Evolutionary conservation across 2,888 invertebrate genomes (phyloP).

Genomic region (Venusia cambrica): DNA sequence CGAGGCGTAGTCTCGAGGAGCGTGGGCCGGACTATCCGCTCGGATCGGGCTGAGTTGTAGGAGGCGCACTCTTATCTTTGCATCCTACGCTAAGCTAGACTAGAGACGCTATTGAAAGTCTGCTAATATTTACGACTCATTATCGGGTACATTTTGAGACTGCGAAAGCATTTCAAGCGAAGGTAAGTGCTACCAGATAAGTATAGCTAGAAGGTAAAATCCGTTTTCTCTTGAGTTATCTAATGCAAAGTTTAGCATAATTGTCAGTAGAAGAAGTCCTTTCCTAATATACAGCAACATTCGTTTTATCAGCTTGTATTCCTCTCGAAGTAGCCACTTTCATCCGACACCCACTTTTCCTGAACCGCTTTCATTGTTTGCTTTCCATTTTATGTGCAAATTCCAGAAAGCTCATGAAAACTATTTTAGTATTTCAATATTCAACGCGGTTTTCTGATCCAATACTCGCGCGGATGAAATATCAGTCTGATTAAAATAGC

Average conservation of each 20-base stretch:
- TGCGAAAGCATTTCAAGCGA: no score
- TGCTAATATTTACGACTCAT: constrained; percentile 25
- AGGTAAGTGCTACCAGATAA: no score
- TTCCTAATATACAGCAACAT: constrained; percentile 1
- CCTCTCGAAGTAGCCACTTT: constrained; percentile 20
- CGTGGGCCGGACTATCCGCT: constrained; percentile 43
- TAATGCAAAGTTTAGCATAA: no score
- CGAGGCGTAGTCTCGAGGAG: constrained; percentile 42
- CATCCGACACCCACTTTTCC: constrained; percentile 21
- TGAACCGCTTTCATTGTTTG: constrained; percentile 27
- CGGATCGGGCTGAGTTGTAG: constrained; percentile 26
- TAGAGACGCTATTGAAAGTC: constrained; percentile 17
- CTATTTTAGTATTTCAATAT: constrained; percentile 14
- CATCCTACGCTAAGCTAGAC: constrained; percentile 38
- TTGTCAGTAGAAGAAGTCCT: no score
- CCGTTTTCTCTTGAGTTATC: no score
- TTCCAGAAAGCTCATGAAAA: constrained; percentile 18
- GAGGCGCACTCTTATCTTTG: constrained; percentile 36
- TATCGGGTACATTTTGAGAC: constrained; percentile 16
- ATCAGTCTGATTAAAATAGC: constrained; percentile 8
- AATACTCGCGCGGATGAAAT: constrained; percentile 12
- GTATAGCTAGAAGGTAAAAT: no score
- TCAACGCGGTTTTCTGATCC: constrained; percentile 9
- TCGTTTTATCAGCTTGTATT: constrained; percentile 8
- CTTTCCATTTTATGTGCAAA: constrained; percentile 26